Percentiles rank a stretch among this genome's conserved stretches.
Conservation (phyloP, 2,113 vertebrate genomes). For the Trinectes maculatus region DNA sequence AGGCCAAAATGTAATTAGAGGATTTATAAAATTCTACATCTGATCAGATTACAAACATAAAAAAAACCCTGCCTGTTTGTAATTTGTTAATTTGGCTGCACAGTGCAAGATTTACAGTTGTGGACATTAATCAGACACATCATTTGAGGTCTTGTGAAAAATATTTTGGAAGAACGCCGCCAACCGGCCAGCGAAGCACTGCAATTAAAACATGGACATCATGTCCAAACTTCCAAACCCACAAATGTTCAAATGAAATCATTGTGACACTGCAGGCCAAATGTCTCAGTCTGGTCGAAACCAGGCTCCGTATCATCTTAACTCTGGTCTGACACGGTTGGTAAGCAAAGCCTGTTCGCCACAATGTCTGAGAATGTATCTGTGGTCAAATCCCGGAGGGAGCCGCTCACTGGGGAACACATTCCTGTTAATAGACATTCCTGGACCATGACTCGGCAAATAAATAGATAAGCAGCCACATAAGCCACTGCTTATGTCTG, state of each 20-base stretch:
- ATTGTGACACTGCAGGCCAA: not conserved
- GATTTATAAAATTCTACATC: not conserved
- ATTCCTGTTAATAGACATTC: not conserved
- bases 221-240: slow-evolving; percentile 23
- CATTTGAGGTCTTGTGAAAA: slow-evolving; percentile 22
- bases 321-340: slow-evolving; percentile 27
- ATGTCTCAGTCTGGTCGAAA: slow-evolving; percentile 29
- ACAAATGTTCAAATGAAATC: slow-evolving; percentile 35
- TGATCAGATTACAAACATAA: slow-evolving; percentile 15
- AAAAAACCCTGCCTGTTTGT: not conserved
- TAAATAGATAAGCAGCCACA: slow-evolving; percentile 19
- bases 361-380: slow-evolving; percentile 64
- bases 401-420: slow-evolving; percentile 6
- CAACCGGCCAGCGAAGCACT: slow-evolving; percentile 12
- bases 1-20: not conserved
- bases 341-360: slow-evolving; percentile 43
- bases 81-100: not conserved
- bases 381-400: slow-evolving; percentile 31
- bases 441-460: slow-evolving; percentile 11
- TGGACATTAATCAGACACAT: too few relatives aligned
- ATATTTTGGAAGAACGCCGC: slow-evolving; percentile 22
- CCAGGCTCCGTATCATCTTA: slow-evolving; percentile 30
- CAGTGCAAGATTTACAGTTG: too few relatives aligned
- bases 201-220: slow-evolving; percentile 6
- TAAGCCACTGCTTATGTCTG: too few relatives aligned